Base-by-base conservation (phyloP, 2,113 vertebrate species). In the Myrmecobius fasciatus region DNA sequence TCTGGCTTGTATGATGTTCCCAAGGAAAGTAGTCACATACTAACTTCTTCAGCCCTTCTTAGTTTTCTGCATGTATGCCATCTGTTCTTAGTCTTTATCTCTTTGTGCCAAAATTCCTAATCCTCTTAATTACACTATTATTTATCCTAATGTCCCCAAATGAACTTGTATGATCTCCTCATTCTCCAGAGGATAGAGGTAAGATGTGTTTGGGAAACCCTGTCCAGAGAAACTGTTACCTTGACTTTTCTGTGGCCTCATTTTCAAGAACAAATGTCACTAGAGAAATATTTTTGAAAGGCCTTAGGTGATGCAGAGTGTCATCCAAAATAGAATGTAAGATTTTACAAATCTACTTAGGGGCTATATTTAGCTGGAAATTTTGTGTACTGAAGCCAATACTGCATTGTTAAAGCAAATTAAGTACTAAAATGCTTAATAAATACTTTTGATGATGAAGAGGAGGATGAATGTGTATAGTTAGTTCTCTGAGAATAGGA, bases 1-100 rank as follows among this genome's bases (percentile, higher is more conserved):
- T 92, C 53, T 92, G n/a, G 24, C n/a, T 89, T 95, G 89, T 93
- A 60, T 48, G 92, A 94, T 60, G 12, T 54, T 91, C 46, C 26
- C 25, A 52, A 96, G 94, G 89, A 93, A 20, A 89, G 67, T 92
- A 89, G n/a, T 24, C 5, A 26, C 0, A 54, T 83, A 83, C 47
- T 12, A 43, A 1, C 36, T 54, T 25, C 54, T 94, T 60, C 54
- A 91, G 0, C 89, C 22, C 60, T 56, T 83, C 10, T 36, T 7
- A 0, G 60, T 3, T 25, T 47, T 94, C 92, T 91, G 92, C 56
- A 1, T 4, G 3, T 53, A 51, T 22, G 2, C 97, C 97, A 97
- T 98, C 98, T 98, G 97, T 95, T 97, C 92, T 75, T 53, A 52
- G 60, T 25, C 96, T 95, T 98, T 94, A 97, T 96, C 98, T 92